These are phyloP conservation scores for Chesias legatella DNA, from an alignment of 2,888 invertebrate species.

Conservation along the genomic window DNA sequence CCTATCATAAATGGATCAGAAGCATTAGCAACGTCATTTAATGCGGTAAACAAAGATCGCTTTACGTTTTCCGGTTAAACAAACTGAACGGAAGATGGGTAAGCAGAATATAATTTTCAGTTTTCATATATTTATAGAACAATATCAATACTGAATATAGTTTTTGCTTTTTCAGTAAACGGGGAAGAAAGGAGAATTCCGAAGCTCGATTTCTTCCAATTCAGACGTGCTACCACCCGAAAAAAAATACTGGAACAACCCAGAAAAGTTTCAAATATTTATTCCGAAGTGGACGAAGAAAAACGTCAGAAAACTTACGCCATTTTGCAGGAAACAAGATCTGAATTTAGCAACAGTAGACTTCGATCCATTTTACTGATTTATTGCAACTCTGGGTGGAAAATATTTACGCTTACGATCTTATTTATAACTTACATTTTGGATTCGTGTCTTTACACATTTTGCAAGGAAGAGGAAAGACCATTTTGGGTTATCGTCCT, in stretches of 20 bases:
- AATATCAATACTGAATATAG: background rate
- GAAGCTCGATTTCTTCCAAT: constrained; percentile 55
- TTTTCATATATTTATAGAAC: background rate
- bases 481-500: constrained; percentile 51
- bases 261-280: constrained; percentile 30
- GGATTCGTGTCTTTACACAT: constrained; percentile 65
- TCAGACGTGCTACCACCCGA: constrained; percentile 42
- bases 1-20: constrained; percentile 17
- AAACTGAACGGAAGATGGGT: constrained; percentile 17
- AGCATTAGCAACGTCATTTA: constrained; percentile 8
- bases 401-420: constrained; percentile 53
- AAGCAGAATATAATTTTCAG: constrained; percentile 2
- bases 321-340: constrained; percentile 58
- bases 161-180: constrained; percentile 18
- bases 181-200: constrained; percentile 30
- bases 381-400: constrained; percentile 64
- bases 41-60: constrained; percentile 4
- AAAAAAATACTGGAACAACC: constrained; percentile 29
- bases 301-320: constrained; percentile 59
- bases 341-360: constrained; percentile 58
- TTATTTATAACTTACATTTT: constrained; percentile 59
- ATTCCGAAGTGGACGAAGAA: constrained; percentile 42
- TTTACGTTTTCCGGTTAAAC: constrained; percentile 8
- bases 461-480: constrained; percentile 42
- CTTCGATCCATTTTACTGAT: constrained; percentile 56